Evolutionary conservation across 2,797 vertebrate genomes (phyloP).

Genomic region (Menidia menidia): DNA sequence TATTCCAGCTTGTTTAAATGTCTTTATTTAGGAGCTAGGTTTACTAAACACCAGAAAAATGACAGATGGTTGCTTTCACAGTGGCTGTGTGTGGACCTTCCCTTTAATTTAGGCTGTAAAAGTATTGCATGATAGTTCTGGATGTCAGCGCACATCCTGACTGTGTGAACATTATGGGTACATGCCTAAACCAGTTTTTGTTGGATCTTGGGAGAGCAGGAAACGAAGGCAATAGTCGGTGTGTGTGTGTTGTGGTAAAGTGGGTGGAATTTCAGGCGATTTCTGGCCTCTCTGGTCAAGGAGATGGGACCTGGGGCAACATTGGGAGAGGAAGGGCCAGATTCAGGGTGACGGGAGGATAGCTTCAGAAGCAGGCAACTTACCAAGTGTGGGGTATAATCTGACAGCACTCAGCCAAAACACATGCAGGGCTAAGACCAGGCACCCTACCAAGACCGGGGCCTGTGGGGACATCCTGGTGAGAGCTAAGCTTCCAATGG

Average conservation of each 20-base stretch:
- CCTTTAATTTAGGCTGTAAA: slow-evolving; percentile 14
- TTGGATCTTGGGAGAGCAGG: slow-evolving; percentile 18
- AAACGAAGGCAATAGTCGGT: slow-evolving; percentile 20
- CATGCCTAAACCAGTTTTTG: slow-evolving; percentile 39
- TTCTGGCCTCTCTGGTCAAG: slow-evolving; percentile 51
- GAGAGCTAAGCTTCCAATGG: slow-evolving; percentile 77
- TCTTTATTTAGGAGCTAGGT: background rate
- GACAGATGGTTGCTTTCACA: slow-evolving; percentile 3
- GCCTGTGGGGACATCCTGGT: slow-evolving; percentile 81
- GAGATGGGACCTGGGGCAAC: slow-evolving; percentile 13
- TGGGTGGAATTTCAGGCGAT: slow-evolving; percentile 45
- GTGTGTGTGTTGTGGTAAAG: slow-evolving; percentile 10
- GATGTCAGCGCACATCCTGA: slow-evolving; percentile 22
- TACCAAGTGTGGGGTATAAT: slow-evolving; percentile 79
- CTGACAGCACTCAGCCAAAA: slow-evolving; percentile 79
- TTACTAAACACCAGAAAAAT: background rate
- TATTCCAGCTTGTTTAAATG: too few relatives aligned
- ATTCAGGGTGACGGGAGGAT: slow-evolving; percentile 47
- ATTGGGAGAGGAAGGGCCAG: slow-evolving; percentile 12
- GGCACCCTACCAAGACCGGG: slow-evolving; percentile 80
- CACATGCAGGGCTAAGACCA: slow-evolving; percentile 81
- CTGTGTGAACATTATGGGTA: slow-evolving; percentile 19
- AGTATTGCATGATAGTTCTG: slow-evolving; percentile 9
- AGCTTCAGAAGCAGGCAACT: slow-evolving; percentile 70
- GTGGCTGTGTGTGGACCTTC: slow-evolving; percentile 17